Evolutionary conservation across 1,140 invertebrate genomes (phyloP), one percentile per base, ranked within the genome.

Genomic region (Drosophila jambulina): DNA sequence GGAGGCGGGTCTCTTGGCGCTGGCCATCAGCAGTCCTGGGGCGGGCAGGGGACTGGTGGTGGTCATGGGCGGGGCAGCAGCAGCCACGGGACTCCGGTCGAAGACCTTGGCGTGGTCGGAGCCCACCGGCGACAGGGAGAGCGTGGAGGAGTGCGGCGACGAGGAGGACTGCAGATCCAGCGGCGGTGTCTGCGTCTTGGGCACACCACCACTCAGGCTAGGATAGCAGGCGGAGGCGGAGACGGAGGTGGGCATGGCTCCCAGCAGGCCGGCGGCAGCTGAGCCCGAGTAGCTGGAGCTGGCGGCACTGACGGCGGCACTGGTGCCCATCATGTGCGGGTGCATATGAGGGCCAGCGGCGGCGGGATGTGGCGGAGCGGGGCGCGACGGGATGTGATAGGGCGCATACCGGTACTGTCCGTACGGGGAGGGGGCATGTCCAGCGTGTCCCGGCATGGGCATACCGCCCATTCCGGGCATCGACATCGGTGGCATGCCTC

Each of bases 401-500:
- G 93, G 85, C 78, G 88, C 61, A 88, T 83, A 93, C 49, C 93
- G 67, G 80, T 93, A 83, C 77, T 93, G 93, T 64, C 63, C 94
- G 72, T 83, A 94, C 82, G 58, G 93, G 75, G 92, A 69, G 17
- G 91, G 86, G 3, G 72, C 93, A 19, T 74, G 70, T 1, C 17
- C 68, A 4, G 53, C 46, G 17, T 46, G 68, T 27, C 68, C 68
- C 9, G 70, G 54, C 53, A 74, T 59, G 25, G 45, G 53, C 69
- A 72, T 71, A 1, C 67, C 53, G 13, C 34, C 51, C 69, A 72
- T 72, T 15, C 54, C 27, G 84, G 79, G 93, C 92, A 93, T 94
- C 91, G 74, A 93, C 80, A 91, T 90, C 15, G 91, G 93, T 8
- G 94, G 93, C 79, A 95, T 87, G 2, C 94, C 92, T 1, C 93